A percentile compares a stretch with the other conserved stretches of the same genome.
Evolutionary conservation across 2,888 invertebrate genomes (phyloP).

Genomic region (Diarsia mendica): DNA sequence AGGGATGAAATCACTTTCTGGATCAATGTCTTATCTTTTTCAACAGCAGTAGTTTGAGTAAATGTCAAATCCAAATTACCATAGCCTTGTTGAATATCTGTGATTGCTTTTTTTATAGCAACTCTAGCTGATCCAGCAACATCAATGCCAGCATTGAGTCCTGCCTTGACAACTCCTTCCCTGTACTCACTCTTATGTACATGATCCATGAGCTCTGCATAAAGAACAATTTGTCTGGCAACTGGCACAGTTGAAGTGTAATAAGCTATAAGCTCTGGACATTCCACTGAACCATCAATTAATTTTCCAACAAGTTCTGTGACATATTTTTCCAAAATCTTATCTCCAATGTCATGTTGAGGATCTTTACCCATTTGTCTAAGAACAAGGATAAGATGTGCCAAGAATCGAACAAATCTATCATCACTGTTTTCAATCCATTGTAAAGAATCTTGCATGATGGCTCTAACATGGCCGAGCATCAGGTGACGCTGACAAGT

Average conservation of each 20-base stretch:
- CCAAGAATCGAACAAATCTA: conserved; percentile 94
- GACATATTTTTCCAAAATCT: conserved; percentile 94
- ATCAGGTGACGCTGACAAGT: conserved; percentile 96
- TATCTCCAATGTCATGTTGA: conserved; percentile 93
- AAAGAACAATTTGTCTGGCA: conserved; percentile 88
- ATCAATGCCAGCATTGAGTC: conserved; percentile 94
- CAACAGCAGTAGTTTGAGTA: conserved; percentile 92
- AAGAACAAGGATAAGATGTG: conserved; percentile 96
- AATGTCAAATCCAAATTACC: conserved; percentile 90
- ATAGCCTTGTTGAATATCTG: conserved; percentile 85
- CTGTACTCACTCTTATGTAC: conserved; percentile 92
- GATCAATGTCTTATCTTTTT: conserved; percentile 85
- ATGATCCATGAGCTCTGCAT: conserved; percentile 92
- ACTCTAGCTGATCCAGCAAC: conserved; percentile 95
- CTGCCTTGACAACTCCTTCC: conserved; percentile 92
- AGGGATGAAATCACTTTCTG: conserved; percentile 90
- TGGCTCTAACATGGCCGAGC: conserved; percentile 93
- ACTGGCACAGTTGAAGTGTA: conserved; percentile 95
- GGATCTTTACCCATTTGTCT: conserved; percentile 94
- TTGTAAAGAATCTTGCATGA: conserved; percentile 93
- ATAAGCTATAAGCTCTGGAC: conserved; percentile 95
- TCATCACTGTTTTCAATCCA: conserved; percentile 91
- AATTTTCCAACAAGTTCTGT: conserved; percentile 91
- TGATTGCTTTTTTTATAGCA: conserved; percentile 94
- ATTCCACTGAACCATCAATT: conserved; percentile 89